These are phyloP conservation scores for Grammomys dolichurus DNA, from an alignment of 2,113 vertebrate genomes.

Conservation along the genomic window DNA sequence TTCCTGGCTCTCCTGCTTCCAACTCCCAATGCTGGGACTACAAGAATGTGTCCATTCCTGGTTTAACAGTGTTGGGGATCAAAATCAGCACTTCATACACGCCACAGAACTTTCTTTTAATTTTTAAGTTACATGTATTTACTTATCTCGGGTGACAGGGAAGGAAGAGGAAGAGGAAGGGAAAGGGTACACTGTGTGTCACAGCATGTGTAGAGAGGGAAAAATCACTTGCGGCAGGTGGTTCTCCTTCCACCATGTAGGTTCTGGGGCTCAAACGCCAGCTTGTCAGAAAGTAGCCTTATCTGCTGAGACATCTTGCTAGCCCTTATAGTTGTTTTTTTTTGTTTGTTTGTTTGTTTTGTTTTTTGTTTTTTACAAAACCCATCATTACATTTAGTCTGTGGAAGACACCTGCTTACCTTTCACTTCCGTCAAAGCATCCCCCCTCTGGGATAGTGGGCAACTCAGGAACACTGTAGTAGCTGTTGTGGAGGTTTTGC, in stretches of 20 bases:
- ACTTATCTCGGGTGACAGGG: background rate
- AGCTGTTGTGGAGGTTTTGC: constrained; percentile 94
- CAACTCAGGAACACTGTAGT: constrained; percentile 94
- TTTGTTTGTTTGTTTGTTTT: background rate
- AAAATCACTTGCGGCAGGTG: background rate
- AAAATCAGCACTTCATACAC: background rate
- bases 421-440: constrained; percentile 92
- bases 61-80: background rate
- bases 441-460: constrained; percentile 95
- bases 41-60: background rate
- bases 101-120: background rate
- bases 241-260: background rate
- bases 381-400: no score
- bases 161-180: background rate
- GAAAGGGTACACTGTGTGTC: background rate
- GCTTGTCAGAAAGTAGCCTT: background rate
- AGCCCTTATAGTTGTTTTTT: background rate
- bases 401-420: constrained; percentile 85
- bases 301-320: background rate
- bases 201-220: background rate
- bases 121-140: background rate
- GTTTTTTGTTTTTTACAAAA: background rate
- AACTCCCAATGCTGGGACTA: background rate
- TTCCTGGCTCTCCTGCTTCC: background rate
- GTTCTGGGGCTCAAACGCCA: background rate